A percentile compares a stretch with the other conserved stretches of the same genome.
phyloP scores from a whole-genome alignment of 2,888 invertebrate genomes.

The Amphipyra tragopoginis region DNA sequence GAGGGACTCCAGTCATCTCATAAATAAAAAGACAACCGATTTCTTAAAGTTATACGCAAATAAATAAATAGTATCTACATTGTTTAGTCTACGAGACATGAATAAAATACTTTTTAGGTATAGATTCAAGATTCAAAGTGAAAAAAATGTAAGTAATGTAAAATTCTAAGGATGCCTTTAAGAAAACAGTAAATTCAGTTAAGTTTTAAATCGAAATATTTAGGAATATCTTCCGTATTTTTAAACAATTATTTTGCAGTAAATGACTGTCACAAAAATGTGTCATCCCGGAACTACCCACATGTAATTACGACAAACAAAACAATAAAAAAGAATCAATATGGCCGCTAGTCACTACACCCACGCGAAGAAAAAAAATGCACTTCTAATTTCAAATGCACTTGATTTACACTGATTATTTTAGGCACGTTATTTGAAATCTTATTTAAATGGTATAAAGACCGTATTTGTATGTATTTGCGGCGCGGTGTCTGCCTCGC shows the following conservation, averaged over 20 bases:
- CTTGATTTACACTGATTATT: conserved; percentile 43
- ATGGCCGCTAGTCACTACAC: conserved; percentile 65
- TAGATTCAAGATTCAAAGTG: no score
- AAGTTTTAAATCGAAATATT: neutral
- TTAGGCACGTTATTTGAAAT: conserved; percentile 36
- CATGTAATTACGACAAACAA: conserved; percentile 61
- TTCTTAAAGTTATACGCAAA: no score
- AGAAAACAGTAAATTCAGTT: neutral
- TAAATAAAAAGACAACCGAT: no score
- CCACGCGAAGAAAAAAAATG: conserved; percentile 55
- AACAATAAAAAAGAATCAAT: conserved; percentile 67
- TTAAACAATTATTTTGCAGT: neutral
- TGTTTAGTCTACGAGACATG: no score
- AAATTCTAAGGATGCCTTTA: no score
- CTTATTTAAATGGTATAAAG: conserved; percentile 31
- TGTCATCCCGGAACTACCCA: conserved; percentile 68
- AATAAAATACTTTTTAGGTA: neutral
- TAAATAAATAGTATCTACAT: no score
- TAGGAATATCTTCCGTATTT: neutral
- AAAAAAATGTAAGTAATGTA: no score
- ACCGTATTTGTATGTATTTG: conserved; percentile 60
- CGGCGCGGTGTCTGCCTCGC: conserved; percentile 70
- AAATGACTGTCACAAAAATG: conserved; percentile 44
- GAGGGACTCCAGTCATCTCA: no score
- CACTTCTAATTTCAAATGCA: conserved; percentile 48